phyloP scores from a whole-genome alignment of 23 tunicate genomes.

The Corella eumyota region DNA sequence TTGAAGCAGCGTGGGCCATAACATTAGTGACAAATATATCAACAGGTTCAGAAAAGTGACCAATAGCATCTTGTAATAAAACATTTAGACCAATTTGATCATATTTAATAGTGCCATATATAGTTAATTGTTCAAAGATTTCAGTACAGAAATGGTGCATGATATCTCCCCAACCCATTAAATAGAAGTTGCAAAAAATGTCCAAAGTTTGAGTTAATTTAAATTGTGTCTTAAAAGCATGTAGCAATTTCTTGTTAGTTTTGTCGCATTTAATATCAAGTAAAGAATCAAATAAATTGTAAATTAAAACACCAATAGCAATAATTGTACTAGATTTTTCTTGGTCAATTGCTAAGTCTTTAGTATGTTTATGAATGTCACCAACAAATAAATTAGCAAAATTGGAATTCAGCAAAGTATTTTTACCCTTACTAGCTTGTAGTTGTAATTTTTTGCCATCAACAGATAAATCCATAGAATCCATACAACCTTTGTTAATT shows the following conservation, averaged over 20 bases:
- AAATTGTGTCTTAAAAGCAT: constrained; percentile 10
- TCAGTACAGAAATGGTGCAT: constrained; percentile 35
- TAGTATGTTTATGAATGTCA: too few relatives aligned
- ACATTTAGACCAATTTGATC: constrained; percentile 44
- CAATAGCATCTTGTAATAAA: constrained; percentile 53
- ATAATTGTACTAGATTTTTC: too few relatives aligned
- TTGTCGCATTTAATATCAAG: not conserved
- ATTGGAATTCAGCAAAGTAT: not conserved
- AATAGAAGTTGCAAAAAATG: constrained; percentile 58
- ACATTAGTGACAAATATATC: constrained; percentile 25
- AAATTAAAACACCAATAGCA: not conserved
- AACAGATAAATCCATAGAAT: too few relatives aligned
- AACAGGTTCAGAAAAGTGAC: constrained; percentile 4
- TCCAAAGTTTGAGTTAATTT: constrained; percentile 14
- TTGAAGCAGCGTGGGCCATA: too few relatives aligned
- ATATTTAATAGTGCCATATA: not conserved
- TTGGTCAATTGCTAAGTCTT: too few relatives aligned
- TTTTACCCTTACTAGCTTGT: too few relatives aligned
- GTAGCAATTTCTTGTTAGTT: not conserved
- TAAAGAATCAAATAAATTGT: not conserved
- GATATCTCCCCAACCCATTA: constrained; percentile 85
- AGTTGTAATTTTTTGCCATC: too few relatives aligned
- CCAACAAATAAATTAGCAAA: too few relatives aligned
- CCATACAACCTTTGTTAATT: too few relatives aligned
- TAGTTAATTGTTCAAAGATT: constrained; percentile 19